Base-by-base conservation (phyloP, 2,797 vertebrate genomes). In the Clarias laeviceps region DNA sequence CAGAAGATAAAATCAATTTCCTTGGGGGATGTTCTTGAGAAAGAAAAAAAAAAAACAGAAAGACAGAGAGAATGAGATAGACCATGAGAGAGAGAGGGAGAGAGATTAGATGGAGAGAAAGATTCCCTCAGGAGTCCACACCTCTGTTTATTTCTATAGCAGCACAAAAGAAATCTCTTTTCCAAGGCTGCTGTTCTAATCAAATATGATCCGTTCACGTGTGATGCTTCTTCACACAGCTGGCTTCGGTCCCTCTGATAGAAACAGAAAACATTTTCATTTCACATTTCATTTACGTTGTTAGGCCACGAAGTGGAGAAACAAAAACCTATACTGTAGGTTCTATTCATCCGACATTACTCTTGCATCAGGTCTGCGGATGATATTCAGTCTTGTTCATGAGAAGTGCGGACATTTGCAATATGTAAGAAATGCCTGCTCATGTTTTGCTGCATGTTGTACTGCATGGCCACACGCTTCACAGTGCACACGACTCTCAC, bases 151-250 rank as follows among this genome's bases (percentile, higher is more conserved):
- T 94, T 93, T 94, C 91, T 91, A 89, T 87, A 89, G 89, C 90
- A 90, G 87, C 87, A 91, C 93, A 88, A 90, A 84, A 82, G 91
- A 93, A 91, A 56, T 89, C 90, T 91, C 57, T 62, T 62, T 91
- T 91, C 87, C 85, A 90, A 89, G 91, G 91, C 91, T 87, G 77
- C 20, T 89, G 5, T 83, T 86, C 89, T 82, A 88, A 94, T 94
- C 91, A 93, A 92, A 94, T 92, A 90, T 91, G 92, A 94, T 94
- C 91, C 61, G 89, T 85, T 93, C 92, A 91, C 91, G 92, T 88
- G 91, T 86, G 73, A 88, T 87, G 87, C 85, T 61, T 88, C 85
- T 81, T 89, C 91, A 91, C 91, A 86, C 24, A 80, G 91, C 91
- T 91, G 82, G 37, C 37, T 81, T 77, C 80, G 77, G 72, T 81